Conservation (phyloP, 2,888 invertebrate genomes). For the Sinohyriopsis cumingii region DNA sequence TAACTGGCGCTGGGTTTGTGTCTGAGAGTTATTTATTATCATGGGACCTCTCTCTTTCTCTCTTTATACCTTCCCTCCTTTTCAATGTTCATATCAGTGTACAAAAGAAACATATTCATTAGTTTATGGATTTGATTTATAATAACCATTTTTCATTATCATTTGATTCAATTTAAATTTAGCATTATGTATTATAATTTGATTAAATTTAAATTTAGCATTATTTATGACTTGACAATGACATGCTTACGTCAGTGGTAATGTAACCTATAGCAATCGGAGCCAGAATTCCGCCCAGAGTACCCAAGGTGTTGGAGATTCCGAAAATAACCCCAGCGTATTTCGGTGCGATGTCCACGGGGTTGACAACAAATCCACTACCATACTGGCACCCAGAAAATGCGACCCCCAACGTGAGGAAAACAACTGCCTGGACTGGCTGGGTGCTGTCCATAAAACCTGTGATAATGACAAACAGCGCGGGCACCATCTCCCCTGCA, state of each 20-base stretch:
- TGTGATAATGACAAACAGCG: slow-evolving; percentile 48
- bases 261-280: slow-evolving; percentile 58
- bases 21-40: too few relatives aligned
- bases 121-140: too few relatives aligned
- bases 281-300: slow-evolving; percentile 61
- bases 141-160: too few relatives aligned
- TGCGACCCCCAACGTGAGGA: slow-evolving; percentile 57
- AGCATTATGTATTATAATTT: neutral
- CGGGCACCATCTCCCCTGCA: slow-evolving; percentile 53
- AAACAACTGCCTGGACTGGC: slow-evolving; percentile 40
- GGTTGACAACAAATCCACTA: slow-evolving; percentile 62
- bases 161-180: too few relatives aligned
- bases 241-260: slow-evolving; percentile 49
- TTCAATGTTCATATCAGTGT: too few relatives aligned
- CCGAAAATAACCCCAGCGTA: slow-evolving; percentile 65
- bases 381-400: slow-evolving; percentile 55
- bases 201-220: too few relatives aligned
- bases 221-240: neutral
- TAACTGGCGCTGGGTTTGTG: too few relatives aligned
- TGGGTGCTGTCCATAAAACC: slow-evolving; percentile 52
- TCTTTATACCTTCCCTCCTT: too few relatives aligned
- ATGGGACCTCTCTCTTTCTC: too few relatives aligned
- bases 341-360: slow-evolving; percentile 64
- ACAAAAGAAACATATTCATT: too few relatives aligned
- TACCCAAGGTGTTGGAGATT: slow-evolving; percentile 60